These are phyloP conservation scores for Mesoligia furuncula DNA, from an alignment of 2,888 invertebrate genomes.

Conservation along the genomic window DNA sequence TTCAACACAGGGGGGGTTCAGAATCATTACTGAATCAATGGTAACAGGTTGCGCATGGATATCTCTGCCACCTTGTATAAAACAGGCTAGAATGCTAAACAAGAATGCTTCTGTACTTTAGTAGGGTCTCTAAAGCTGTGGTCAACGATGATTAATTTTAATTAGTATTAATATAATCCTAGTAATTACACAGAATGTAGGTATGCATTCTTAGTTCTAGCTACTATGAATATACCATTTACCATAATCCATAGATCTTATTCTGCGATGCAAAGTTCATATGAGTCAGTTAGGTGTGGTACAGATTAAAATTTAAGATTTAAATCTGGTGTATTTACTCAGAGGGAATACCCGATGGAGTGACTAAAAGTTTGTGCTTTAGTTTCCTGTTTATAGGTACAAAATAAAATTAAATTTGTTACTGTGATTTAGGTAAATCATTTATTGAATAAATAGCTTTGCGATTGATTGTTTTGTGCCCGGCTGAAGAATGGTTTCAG, in stretches of 20 bases:
- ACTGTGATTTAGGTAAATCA: too few relatives aligned
- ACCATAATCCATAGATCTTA: slow-evolving; percentile 44
- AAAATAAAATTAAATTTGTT: neutral
- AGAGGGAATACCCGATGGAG: slow-evolving; percentile 43
- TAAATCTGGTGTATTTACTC: slow-evolving; percentile 31
- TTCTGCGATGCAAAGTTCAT: slow-evolving; percentile 50
- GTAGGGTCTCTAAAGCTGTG: neutral
- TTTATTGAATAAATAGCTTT: neutral
- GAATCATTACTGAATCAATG: neutral
- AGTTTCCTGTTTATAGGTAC: slow-evolving; percentile 12
- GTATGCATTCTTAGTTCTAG: slow-evolving; percentile 15
- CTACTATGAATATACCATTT: slow-evolving; percentile 42
- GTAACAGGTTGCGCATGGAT: too few relatives aligned
- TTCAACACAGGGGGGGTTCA: neutral
- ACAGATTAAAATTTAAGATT: slow-evolving; percentile 44
- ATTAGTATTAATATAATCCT: slow-evolving; percentile 3
- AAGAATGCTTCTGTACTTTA: too few relatives aligned
- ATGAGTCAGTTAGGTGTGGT: slow-evolving; percentile 49
- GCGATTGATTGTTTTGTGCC: neutral
- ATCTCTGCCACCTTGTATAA: neutral
- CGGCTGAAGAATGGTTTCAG: too few relatives aligned
- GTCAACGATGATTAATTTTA: neutral
- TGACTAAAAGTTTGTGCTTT: neutral
- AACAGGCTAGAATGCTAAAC: neutral
- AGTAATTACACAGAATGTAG: slow-evolving; percentile 15